Evolutionary conservation across 2,888 invertebrate species (phyloP), one percentile per base, ranked within the genome.

Genomic region (Epinotia brunnichana): DNA sequence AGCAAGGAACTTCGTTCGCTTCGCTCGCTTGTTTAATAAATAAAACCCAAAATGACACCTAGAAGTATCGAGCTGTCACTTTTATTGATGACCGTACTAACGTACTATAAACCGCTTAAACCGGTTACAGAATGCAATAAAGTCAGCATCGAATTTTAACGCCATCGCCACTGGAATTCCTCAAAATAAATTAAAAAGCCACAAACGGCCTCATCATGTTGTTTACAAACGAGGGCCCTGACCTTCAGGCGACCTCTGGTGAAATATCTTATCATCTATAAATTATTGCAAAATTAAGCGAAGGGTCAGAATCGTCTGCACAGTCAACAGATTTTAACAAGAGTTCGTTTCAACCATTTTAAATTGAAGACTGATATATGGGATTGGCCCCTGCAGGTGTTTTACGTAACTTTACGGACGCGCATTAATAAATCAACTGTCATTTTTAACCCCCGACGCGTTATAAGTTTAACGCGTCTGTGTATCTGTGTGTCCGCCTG

Each of bases 231-330:
- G 70, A 11, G 17, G 57, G 53, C 71, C 71, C 56, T 63, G 72
- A 68, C 72, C 72, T 73, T 73, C 72, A 11, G 3, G n/a, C 48
- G 72, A 73, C 72, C 72, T 73, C 62, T 54, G 68, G 68, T 51
- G 51, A 62, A 68, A 73, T 68, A 56, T 68, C 68, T 61, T 68
- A 72, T 72, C 60, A 61, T 72, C 72, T 73, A 73, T 68, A 72
- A 72, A 62, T 72, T 72, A 68, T 72, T 72, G 66, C 71, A 60
- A 60, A 44, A 61, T 59, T 67, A 71, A 29, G 21, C 10, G 24
- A 61, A 54, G 60, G 61, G 53, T 62, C 61, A 69, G n/a, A 44
- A 17, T 24, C 39, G 21, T 54, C 19, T 41, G 44, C 41, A 17
- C 24, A 54, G 60, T 66, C 54, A 41, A 66, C 71, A 44, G 7